Percentiles rank a stretch among this genome's conserved stretches.
These are phyloP conservation scores for Drosophila emarginata DNA, from an alignment of 2,888 invertebrate genomes.

Conservation along the genomic window DNA sequence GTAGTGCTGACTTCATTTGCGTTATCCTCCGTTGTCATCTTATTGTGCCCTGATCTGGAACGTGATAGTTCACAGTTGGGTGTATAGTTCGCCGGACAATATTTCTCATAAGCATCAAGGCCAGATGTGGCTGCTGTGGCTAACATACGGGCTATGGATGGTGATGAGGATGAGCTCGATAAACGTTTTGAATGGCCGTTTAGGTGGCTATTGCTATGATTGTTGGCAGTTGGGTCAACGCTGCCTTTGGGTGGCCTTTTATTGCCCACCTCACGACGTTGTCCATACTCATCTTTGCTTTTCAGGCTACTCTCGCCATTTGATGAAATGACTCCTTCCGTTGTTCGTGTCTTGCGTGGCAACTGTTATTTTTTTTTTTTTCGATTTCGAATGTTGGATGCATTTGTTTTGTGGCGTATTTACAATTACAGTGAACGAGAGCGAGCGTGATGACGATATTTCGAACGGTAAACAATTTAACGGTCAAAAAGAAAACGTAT, in stretches of 20 bases:
- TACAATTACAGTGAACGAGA: constrained; percentile 22
- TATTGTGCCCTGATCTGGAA: constrained; percentile 82
- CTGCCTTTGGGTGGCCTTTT: constrained; percentile 57
- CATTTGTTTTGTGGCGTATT: constrained; percentile 11
- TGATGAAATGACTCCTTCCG: constrained; percentile 32
- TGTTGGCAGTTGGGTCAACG: constrained; percentile 37
- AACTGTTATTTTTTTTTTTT: constrained; percentile 34
- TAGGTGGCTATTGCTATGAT: constrained; percentile 56
- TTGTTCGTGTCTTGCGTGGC: constrained; percentile 54
- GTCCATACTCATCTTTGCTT: constrained; percentile 59
- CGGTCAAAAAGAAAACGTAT: constrained; percentile 33
- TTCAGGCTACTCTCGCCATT: constrained; percentile 44
- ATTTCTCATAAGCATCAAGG: constrained; percentile 89
- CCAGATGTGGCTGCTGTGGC: constrained; percentile 85
- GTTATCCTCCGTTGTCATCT: constrained; percentile 56
- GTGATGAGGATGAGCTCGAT: constrained; percentile 81
- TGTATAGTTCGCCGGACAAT: constrained; percentile 89
- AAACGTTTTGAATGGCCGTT: constrained; percentile 68
- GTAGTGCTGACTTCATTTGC: constrained; percentile 30
- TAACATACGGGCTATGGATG: constrained; percentile 83
- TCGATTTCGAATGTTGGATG: constrained; percentile 26
- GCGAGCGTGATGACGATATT: constrained; percentile 40
- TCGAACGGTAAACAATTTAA: constrained; percentile 37
- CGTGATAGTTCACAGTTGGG: constrained; percentile 84
- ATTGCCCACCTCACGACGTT: constrained; percentile 29